These are phyloP conservation scores for Aphidius ervi DNA, from an alignment of 1,140 invertebrate genomes.

Conservation along the genomic window DNA sequence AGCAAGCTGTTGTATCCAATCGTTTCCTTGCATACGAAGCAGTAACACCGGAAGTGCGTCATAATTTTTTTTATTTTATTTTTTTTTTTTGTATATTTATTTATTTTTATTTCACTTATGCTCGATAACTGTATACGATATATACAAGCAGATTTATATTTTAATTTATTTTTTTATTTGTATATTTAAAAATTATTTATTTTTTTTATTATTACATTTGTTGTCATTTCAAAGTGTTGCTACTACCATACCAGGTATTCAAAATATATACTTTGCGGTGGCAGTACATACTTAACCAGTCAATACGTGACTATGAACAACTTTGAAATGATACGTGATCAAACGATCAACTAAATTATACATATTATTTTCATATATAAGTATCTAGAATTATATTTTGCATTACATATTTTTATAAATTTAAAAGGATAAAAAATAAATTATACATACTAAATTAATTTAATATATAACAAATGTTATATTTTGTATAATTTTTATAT, in stretches of 20 bases:
- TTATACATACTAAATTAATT: no score
- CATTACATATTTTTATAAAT: no score
- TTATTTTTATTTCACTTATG: not conserved
- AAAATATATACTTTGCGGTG: not conserved
- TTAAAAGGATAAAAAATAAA: no score
- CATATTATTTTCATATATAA: no score
- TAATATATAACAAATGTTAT: no score
- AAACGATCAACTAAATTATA: not conserved
- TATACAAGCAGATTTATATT: no score
- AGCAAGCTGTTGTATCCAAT: conserved; percentile 51
- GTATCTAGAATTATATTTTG: no score
- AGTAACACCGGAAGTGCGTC: conserved; percentile 47
- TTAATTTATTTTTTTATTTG: no score
- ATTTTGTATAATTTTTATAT: no score
- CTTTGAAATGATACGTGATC: conserved; percentile 18
- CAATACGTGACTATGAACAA: conserved; percentile 19
- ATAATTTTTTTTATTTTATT: conserved; percentile 25
- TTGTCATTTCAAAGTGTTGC: conserved; percentile 9
- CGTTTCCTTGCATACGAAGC: conserved; percentile 49
- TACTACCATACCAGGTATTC: conserved; percentile 8
- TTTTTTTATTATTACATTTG: not conserved
- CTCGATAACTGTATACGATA: no score
- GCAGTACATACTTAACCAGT: no score
- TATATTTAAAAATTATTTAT: no score
- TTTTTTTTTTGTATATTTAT: not conserved